A percentile compares a stretch with the other conserved stretches of the same genome.
These are phyloP conservation scores for Bombus sylvicola DNA, from an alignment of 1,140 invertebrate species.

Conservation along the genomic window DNA sequence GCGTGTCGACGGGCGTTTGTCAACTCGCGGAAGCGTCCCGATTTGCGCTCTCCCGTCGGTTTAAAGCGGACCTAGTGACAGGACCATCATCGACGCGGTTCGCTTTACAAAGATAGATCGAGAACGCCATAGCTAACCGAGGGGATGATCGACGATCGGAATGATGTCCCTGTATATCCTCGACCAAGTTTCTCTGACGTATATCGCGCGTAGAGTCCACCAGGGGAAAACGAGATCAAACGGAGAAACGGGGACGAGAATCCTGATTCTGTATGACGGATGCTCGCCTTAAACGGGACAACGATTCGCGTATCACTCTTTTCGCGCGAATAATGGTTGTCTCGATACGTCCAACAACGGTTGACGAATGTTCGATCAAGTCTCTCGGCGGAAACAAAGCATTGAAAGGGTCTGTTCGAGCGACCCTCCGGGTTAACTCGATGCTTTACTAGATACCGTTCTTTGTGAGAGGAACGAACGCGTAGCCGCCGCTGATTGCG, in stretches of 20 bases:
- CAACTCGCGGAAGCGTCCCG: slow-evolving; percentile 34
- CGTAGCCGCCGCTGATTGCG: slow-evolving; percentile 21
- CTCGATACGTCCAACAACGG: slow-evolving; percentile 12
- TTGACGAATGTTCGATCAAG: slow-evolving; percentile 48
- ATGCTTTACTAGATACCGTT: slow-evolving; percentile 21
- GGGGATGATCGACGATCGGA: slow-evolving; percentile 57
- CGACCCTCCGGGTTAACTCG: slow-evolving; percentile 33
- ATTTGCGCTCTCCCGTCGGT: slow-evolving; percentile 30
- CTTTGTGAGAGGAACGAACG: slow-evolving; percentile 27
- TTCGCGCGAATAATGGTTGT: slow-evolving; percentile 36
- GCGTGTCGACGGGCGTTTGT: slow-evolving; percentile 45
- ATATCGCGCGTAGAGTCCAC: not conserved
- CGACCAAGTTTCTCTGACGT: slow-evolving; percentile 30
- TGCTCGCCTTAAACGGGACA: slow-evolving; percentile 40
- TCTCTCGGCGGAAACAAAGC: slow-evolving; percentile 20
- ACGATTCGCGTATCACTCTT: slow-evolving; percentile 31
- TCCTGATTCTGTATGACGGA: not conserved
- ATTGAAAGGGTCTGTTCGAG: slow-evolving; percentile 27
- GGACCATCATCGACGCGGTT: slow-evolving; percentile 51
- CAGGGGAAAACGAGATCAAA: not conserved
- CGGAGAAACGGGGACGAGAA: not conserved
- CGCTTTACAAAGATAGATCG: slow-evolving; percentile 63
- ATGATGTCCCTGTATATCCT: not conserved
- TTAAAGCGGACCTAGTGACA: slow-evolving; percentile 55
- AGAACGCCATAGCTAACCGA: slow-evolving; percentile 16